Conservation (phyloP, 2,113 vertebrate species). For the Mustelus asterias region DNA sequence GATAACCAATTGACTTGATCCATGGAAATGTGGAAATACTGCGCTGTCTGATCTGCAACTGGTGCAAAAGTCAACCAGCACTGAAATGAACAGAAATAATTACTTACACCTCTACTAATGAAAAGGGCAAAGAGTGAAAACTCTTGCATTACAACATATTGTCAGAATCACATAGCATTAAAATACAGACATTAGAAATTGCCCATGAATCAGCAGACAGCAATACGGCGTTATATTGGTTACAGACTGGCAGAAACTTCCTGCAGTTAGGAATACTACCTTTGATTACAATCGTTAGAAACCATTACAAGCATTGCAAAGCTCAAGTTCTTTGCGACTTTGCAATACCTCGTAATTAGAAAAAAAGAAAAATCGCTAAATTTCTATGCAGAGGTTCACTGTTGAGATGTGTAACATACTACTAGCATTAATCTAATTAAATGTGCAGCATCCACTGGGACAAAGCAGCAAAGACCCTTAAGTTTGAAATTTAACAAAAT, state of each 20-base stretch:
- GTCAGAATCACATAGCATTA: neutral
- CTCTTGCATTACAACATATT: neutral
- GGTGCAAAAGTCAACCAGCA: conserved; percentile 89
- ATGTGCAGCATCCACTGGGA: neutral
- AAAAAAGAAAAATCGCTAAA: neutral
- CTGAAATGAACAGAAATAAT: conserved; percentile 51
- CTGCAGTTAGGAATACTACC: neutral
- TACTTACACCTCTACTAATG: neutral
- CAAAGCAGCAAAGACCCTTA: neutral
- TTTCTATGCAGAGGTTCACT: neutral
- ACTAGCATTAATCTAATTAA: neutral
- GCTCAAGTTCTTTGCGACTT: neutral
- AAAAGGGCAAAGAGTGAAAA: neutral
- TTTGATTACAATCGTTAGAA: neutral
- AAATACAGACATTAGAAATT: neutral
- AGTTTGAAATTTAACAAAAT: neutral
- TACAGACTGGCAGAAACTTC: neutral
- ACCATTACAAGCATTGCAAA: neutral
- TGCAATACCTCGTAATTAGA: neutral
- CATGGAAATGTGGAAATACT: conserved; percentile 56
- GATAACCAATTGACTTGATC: conserved; percentile 77
- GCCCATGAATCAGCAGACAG: no score
- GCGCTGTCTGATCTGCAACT: conserved; percentile 69
- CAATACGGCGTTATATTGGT: no score
- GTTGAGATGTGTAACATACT: neutral